A percentile compares a stretch with the other conserved stretches of the same genome.
Conservation (phyloP, 2,113 vertebrate species). For the Solea senegalensis region DNA sequence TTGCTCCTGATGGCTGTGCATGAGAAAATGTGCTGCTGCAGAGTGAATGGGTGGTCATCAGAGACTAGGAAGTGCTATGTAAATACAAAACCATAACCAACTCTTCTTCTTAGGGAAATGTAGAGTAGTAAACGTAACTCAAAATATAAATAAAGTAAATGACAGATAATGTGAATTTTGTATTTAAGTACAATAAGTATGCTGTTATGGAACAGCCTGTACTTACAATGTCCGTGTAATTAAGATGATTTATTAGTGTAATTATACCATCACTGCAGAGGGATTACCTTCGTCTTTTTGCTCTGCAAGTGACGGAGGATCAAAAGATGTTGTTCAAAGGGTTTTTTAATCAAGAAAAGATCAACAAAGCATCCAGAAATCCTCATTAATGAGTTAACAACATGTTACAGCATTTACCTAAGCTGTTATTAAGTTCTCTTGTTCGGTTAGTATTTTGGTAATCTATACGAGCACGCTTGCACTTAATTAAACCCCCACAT, state of each 20-base stretch:
- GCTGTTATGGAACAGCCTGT: slow-evolving; percentile 30
- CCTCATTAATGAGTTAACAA: neutral
- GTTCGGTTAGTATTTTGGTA: slow-evolving; percentile 18
- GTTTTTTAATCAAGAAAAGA: slow-evolving; percentile 16
- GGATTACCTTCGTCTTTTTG: slow-evolving; percentile 2
- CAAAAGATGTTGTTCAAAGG: slow-evolving; percentile 2
- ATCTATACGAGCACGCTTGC: slow-evolving; percentile 22
- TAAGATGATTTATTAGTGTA: slow-evolving; percentile 47
- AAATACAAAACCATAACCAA: too few species aligned
- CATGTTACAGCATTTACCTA: slow-evolving; percentile 26
- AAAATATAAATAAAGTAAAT: too few species aligned
- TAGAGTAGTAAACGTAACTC: too few species aligned
- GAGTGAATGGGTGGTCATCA: too few species aligned
- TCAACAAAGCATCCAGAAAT: slow-evolving; percentile 11
- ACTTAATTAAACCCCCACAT: slow-evolving; percentile 1
- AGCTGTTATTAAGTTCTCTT: slow-evolving; percentile 11
- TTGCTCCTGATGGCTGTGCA: too few species aligned
- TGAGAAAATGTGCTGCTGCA: too few species aligned
- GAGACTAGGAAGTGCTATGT: too few species aligned
- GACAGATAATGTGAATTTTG: too few species aligned
- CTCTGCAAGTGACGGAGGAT: slow-evolving; percentile 9
- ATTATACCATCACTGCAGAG: slow-evolving; percentile 10
- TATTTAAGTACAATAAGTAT: too few species aligned
- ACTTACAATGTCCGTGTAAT: slow-evolving; percentile 34
- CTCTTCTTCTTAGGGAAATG: too few species aligned